These are phyloP conservation scores for Drosophila nigromelanica DNA, from an alignment of 1,140 invertebrate species.

Conservation along the genomic window DNA sequence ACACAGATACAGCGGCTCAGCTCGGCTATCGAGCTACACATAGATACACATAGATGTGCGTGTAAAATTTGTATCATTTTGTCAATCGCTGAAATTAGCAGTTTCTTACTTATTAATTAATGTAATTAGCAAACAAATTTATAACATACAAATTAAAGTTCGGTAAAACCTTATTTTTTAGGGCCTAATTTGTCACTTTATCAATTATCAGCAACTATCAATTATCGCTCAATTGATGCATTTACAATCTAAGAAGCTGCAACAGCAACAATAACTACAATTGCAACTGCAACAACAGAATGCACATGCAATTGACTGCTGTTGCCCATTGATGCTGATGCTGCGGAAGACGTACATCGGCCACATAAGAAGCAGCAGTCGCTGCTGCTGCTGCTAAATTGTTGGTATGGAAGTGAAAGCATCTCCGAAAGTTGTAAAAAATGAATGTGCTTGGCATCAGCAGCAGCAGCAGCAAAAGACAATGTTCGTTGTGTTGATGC, in stretches of 20 bases:
- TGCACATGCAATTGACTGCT: slow-evolving; percentile 41
- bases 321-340: neutral
- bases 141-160: neutral
- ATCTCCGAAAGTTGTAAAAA: slow-evolving; percentile 75
- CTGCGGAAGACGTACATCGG: slow-evolving; percentile 36
- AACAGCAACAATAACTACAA: slow-evolving; percentile 20
- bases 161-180: neutral
- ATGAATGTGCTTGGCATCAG: slow-evolving; percentile 51
- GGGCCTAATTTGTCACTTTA: neutral
- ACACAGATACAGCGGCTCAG: slow-evolving; percentile 20
- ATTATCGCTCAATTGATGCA: neutral
- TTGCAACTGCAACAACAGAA: slow-evolving; percentile 23
- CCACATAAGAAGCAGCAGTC: slow-evolving; percentile 30
- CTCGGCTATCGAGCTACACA: neutral
- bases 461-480: slow-evolving; percentile 14
- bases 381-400: slow-evolving; percentile 56
- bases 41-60: neutral
- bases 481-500: neutral
- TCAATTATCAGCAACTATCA: neutral
- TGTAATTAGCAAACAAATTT: slow-evolving; percentile 3
- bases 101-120: slow-evolving; percentile 11
- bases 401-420: slow-evolving; percentile 73
- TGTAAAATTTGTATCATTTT: slow-evolving; percentile 18
- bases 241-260: neutral
- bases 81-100: slow-evolving; percentile 1